Percentiles rank a stretch among this genome's conserved stretches.
Evolutionary conservation across 2,797 vertebrate genomes (phyloP).

Genomic region (Xenopus petersii): DNA sequence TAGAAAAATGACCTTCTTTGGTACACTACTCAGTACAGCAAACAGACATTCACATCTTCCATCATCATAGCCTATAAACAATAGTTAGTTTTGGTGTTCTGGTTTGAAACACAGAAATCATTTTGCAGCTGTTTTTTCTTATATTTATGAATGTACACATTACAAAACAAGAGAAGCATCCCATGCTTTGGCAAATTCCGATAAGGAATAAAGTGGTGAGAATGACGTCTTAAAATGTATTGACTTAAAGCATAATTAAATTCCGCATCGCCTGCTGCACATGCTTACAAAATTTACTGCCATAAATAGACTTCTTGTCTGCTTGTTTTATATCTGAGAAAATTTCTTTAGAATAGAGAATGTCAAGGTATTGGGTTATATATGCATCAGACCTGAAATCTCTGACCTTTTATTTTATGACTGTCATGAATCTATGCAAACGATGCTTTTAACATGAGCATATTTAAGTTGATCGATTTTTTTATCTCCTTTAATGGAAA

Average conservation of each 20-base stretch:
- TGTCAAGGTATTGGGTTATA: conserved; percentile 39
- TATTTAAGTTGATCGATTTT: conserved; percentile 36
- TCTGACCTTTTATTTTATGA: conserved; percentile 40
- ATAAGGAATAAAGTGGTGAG: no score
- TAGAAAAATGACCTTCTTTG: no score
- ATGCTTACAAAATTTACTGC: conserved; percentile 30
- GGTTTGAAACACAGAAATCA: no score
- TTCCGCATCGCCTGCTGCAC: conserved; percentile 7
- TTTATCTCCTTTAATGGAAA: conserved; percentile 41
- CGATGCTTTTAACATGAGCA: conserved; percentile 44
- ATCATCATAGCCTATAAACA: no score
- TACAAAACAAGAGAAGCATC: no score
- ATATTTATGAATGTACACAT: no score
- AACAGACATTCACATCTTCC: no score
- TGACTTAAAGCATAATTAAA: conserved; percentile 32
- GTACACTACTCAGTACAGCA: no score
- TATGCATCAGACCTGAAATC: conserved; percentile 35
- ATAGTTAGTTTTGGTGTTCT: no score
- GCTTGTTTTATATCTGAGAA: conserved; percentile 1
- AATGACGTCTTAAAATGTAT: no score
- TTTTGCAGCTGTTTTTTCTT: no score
- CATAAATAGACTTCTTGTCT: conserved; percentile 26
- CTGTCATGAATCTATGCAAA: conserved; percentile 43
- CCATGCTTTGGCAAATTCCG: no score
- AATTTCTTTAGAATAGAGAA: conserved; percentile 31